Conservation (phyloP, 2,113 vertebrate species). For the Anoura caudifer region DNA sequence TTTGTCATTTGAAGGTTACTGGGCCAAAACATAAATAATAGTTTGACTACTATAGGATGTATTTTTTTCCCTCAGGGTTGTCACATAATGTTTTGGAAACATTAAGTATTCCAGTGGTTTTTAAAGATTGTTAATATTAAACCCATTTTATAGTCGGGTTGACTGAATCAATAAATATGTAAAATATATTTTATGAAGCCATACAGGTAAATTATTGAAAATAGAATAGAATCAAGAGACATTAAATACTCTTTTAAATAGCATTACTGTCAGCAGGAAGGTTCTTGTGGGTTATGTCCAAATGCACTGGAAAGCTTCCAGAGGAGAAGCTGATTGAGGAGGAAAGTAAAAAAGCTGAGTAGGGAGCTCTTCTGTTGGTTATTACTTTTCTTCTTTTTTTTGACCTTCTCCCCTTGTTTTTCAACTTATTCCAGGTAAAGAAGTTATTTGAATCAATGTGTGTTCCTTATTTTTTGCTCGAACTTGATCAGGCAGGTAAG, state of each 20-base stretch:
- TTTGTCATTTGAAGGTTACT: not conserved
- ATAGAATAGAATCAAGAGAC: not conserved
- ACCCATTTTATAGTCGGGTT: constrained; percentile 13
- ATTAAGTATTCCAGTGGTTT: not conserved
- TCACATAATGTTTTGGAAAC: constrained; percentile 28
- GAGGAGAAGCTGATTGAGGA: not conserved
- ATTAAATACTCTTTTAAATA: constrained; percentile 11
- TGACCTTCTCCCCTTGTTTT: not conserved
- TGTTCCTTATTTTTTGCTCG: constrained; percentile 68
- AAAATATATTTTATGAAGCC: constrained; percentile 20
- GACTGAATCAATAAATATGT: constrained; percentile 39
- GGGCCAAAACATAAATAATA: not conserved
- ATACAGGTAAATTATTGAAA: constrained; percentile 11
- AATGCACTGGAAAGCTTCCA: not conserved
- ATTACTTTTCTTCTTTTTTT: not conserved
- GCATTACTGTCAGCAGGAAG: not conserved
- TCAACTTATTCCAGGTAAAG: constrained; percentile 68
- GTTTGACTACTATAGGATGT: not conserved
- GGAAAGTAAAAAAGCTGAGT: not conserved
- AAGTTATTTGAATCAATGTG: constrained; percentile 62
- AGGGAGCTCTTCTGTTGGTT: not conserved
- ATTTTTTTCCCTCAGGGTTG: not conserved
- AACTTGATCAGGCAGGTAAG: constrained; percentile 73
- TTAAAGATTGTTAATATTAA: constrained; percentile 15
- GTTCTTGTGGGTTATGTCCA: constrained; percentile 5